A percentile compares a stretch with the other conserved stretches of the same genome.
Conservation (phyloP, 2,113 vertebrate species). For the Passer domesticus region DNA sequence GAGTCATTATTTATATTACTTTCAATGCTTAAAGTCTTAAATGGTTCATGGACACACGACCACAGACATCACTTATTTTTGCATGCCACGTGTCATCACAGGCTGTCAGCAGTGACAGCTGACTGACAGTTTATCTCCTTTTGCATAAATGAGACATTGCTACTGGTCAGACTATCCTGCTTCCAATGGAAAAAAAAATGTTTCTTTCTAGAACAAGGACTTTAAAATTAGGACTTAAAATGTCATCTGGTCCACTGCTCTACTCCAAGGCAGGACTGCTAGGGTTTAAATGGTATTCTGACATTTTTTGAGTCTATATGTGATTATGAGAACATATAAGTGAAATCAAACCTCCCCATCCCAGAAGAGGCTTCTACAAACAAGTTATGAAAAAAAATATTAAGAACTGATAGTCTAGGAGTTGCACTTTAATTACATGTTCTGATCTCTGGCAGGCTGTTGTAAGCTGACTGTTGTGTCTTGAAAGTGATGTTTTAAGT, state of each 20-base stretch:
- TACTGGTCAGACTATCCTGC: background rate
- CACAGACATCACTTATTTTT: background rate
- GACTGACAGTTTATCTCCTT: background rate
- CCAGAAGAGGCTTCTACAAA: background rate
- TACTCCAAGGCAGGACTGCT: background rate
- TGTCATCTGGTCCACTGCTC: background rate
- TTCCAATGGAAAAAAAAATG: background rate
- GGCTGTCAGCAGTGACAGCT: background rate
- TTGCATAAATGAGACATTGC: background rate
- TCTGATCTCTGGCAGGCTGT: background rate
- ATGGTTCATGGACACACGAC: background rate
- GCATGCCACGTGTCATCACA: constrained; percentile 1
- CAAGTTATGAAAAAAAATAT: background rate
- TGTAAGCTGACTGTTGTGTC: background rate
- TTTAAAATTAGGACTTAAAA: background rate
- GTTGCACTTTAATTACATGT: background rate
- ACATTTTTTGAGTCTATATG: background rate
- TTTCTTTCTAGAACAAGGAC: background rate
- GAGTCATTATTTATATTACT: background rate
- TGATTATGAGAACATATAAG: background rate
- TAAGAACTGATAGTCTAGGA: background rate
- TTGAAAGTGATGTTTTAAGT: background rate
- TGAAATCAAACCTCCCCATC: background rate
- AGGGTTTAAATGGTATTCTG: background rate
- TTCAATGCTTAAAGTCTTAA: background rate